A percentile compares a stretch with the other conserved stretches of the same genome.
phyloP scores from a whole-genome alignment of 1,140 invertebrate genomes.

The Papilio polyxenes region DNA sequence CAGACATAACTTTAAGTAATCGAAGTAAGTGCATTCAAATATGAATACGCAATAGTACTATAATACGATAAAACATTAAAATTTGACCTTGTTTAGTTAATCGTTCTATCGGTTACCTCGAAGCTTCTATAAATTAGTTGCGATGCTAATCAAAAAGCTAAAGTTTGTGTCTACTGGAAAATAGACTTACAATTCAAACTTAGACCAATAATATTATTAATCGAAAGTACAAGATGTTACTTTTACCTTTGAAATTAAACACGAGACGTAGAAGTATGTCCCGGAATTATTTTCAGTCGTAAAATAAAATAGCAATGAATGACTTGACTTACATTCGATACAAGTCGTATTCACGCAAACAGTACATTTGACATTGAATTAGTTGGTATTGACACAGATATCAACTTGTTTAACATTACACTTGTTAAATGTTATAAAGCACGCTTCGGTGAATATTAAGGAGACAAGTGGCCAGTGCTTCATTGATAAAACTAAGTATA shows the following conservation, averaged over 20 bases:
- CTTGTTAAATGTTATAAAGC: slow-evolving; percentile 11
- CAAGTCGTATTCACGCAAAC: neutral
- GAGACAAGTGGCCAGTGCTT: neutral
- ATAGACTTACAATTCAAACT: too few species aligned
- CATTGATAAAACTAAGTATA: neutral
- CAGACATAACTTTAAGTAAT: neutral
- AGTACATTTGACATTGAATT: slow-evolving; percentile 6
- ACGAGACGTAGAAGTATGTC: too few species aligned
- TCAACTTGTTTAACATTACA: slow-evolving; percentile 15
- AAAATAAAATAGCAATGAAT: neutral
- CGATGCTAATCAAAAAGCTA: too few species aligned
- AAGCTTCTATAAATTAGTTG: too few species aligned
- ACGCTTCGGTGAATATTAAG: slow-evolving; percentile 21
- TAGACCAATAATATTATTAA: too few species aligned
- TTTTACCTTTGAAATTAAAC: too few species aligned
- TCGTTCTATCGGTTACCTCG: too few species aligned
- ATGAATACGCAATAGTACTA: neutral
- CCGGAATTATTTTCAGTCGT: too few species aligned
- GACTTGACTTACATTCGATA: neutral
- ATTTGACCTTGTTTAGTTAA: too few species aligned
- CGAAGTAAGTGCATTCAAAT: neutral
- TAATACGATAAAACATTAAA: neutral
- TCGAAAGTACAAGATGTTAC: too few species aligned
- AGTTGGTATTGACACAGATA: slow-evolving; percentile 22
- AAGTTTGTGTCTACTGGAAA: too few species aligned